Base-by-base conservation (phyloP, 2,113 vertebrate genomes). In the Clarias magur region DNA sequence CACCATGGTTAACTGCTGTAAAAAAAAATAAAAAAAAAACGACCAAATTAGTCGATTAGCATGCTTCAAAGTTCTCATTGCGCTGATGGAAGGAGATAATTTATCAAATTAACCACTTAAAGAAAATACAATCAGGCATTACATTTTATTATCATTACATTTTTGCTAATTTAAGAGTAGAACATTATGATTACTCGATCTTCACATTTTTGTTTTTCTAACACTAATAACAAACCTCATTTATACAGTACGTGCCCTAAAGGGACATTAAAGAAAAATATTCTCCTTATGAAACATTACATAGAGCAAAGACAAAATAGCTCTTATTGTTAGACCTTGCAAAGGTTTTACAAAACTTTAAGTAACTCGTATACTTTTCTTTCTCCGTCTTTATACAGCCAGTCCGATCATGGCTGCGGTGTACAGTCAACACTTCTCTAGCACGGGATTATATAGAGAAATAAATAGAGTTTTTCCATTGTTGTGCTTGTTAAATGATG, bases 1-100 rank as follows among this genome's bases (percentile, higher is more conserved):
- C 88, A 84, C 79, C 27, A 30, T 78, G 65, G 83, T 86, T 89
- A 90, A 89, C 86, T 86, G 76, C 86, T 70, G 78, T 85, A 81
- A 30, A 76, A 56, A 78, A 62, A 84, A 76, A 56, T 56, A 62
- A 84, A 75, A 62, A 76, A 54, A 78, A 62, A 86, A 80, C 56
- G 78, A 8, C 75, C 17, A 19, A 83, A 85, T 78, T 86, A 85
- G 78, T 30, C 9, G 34, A 63, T 85, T 68, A 67, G 23, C 42
- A 68, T 85, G 79, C 54, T 85, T 78, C 65, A 57, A 68, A 83
- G 78, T 87, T 87, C 19, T 78, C 42, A 80, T 62, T 81, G 9
- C 30, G 21, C 15, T 67, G 60, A 62, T 25, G 75, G 67, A 63
- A 67, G 0, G 62, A 79, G 34, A 81, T 68, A 83, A 63, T 85